These are phyloP conservation scores for Parthenolecanium corni DNA, from an alignment of 2,888 invertebrate genomes.

Conservation along the genomic window DNA sequence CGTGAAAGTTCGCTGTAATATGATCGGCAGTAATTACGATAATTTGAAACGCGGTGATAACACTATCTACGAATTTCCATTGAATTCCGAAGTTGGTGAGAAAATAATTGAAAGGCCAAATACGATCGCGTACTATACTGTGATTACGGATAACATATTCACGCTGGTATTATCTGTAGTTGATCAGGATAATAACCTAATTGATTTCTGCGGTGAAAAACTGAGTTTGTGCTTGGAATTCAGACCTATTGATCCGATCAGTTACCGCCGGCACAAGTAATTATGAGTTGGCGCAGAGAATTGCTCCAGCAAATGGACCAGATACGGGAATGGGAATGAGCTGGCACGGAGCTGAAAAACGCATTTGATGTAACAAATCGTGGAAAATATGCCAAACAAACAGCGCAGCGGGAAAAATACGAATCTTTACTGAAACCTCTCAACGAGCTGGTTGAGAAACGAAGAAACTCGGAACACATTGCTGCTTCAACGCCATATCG, in stretches of 20 bases:
- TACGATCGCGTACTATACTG: background rate
- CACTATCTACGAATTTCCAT: slow-evolving; percentile 2
- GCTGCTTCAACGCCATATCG: too few species aligned
- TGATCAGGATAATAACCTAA: slow-evolving; percentile 4
- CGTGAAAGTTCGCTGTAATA: background rate
- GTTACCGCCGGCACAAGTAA: too few species aligned
- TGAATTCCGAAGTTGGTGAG: background rate
- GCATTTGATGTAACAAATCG: too few species aligned
- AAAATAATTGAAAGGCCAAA: background rate
- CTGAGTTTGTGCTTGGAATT: background rate
- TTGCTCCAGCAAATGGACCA: too few species aligned
- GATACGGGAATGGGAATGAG: too few species aligned
- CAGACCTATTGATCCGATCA: too few species aligned
- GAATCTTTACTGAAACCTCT: too few species aligned
- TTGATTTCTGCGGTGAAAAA: slow-evolving; percentile 3
- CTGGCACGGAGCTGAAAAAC: background rate
- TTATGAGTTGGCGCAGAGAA: too few species aligned
- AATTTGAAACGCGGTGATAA: background rate
- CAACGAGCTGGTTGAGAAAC: too few species aligned
- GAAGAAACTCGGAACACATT: too few species aligned
- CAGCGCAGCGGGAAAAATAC: too few species aligned
- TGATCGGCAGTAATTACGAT: background rate
- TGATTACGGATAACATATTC: background rate
- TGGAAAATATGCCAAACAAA: too few species aligned
- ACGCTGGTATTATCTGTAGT: background rate